Percentiles rank a stretch among this genome's conserved stretches.
Conservation (phyloP, 2,113 vertebrate species). For the Sterrhoptilus dennistouni region DNA sequence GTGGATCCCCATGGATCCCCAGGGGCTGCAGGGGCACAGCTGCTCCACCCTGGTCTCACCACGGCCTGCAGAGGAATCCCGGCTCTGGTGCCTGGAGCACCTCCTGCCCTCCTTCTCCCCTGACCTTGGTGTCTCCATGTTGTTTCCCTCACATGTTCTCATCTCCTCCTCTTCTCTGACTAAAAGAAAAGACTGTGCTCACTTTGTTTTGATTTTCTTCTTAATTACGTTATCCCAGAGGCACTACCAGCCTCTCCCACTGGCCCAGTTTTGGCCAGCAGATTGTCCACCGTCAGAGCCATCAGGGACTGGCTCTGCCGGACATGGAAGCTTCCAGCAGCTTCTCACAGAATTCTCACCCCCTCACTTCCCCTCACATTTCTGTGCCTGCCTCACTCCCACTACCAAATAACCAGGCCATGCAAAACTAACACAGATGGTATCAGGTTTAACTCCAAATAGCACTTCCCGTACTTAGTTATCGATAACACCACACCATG, state of each 20-base stretch:
- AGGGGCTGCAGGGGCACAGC: background rate
- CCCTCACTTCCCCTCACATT: background rate
- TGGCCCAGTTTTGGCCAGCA: background rate
- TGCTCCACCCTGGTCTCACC: background rate
- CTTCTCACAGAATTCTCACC: background rate
- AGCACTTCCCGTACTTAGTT: background rate
- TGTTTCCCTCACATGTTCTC: background rate
- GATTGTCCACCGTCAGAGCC: background rate
- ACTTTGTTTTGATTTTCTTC: background rate
- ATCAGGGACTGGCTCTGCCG: background rate
- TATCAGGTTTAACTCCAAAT: background rate
- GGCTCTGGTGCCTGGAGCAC: fast-evolving
- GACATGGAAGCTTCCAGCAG: background rate
- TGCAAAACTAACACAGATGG: background rate
- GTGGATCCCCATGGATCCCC: background rate
- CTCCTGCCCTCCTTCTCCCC: background rate
- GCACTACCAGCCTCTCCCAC: background rate
- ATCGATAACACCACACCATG: background rate
- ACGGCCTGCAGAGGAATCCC: background rate
- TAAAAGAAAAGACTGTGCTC: background rate
- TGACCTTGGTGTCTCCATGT: background rate
- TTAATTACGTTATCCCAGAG: background rate
- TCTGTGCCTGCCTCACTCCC: fast-evolving
- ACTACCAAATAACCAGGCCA: background rate
- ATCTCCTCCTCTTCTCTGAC: background rate